Base-by-base conservation (phyloP, 2,797 vertebrate species). In the Linurgus olivaceus region DNA sequence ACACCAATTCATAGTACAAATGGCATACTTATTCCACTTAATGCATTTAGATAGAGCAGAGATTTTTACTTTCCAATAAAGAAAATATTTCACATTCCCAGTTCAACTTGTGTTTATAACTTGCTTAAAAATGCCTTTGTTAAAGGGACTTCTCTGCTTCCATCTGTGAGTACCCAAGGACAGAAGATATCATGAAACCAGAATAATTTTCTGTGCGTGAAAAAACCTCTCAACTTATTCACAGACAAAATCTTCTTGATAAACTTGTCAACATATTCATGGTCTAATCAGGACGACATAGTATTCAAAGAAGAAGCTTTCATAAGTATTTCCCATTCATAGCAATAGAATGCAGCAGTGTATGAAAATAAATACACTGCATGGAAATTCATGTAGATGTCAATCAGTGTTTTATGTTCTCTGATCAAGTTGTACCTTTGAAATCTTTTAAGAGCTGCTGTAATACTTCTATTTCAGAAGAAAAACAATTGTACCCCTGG, bases 101-200 rank as follows among this genome's bases (percentile, higher is more conserved):
- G 14, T 55, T 91, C 48, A 81, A 44, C 35, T 67, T 48, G 10
- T 31, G 5, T 80, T 81, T 90, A 51, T 61, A 89, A 86, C 40
- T 88, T 97, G 57, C 88, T 95, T 90, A 90, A 79, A 96, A 90
- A 90, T 88, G 90, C 68, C 42, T 96, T 94, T 89, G 21, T 55
- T 90, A 8, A 92, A 85, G 47, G 58, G 61, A 10, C 45, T 95
- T 91, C 51, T 45, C 82, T 23, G 23, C 68, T 55, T 89, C 33
- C 23, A 40, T 24, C 25, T 95, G 59, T 94, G 76, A 94, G 86
- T 82, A 92, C 40, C 77, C 71, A 91, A 74, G 74, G 42, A 91
- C n/a, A 74, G 31, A 55, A 76, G 52, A 76, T 76, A 33, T 42
- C 24, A 38, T 77, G 88, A 94, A 96, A 91, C 52, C 21, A 28